Percentiles rank a stretch among this genome's conserved stretches.
phyloP scores from a whole-genome alignment of 2,888 invertebrate species.

The Geophilus truncorum region DNA sequence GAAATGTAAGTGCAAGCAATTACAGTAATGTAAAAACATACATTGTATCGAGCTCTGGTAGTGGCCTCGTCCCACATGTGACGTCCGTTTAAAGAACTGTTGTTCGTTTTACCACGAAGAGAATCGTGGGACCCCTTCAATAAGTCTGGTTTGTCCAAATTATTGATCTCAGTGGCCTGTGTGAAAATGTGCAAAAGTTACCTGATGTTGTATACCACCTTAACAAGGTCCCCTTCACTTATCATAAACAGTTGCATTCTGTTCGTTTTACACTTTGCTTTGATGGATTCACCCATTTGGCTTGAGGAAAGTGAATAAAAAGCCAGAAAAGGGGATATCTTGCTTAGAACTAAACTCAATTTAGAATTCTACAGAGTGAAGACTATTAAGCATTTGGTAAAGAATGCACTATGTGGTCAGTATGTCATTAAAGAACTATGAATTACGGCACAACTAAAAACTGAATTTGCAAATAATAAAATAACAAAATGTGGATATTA shows the following conservation, averaged over 20 bases:
- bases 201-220: neutral
- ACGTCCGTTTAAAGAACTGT: slow-evolving; percentile 56
- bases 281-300: neutral
- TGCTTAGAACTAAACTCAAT: no score
- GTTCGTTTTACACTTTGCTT: neutral
- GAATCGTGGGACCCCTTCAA: slow-evolving; percentile 70
- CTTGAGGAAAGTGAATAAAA: neutral
- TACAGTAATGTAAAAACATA: no score
- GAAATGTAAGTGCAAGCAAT: neutral
- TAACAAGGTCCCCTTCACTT: neutral
- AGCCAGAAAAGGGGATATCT: neutral
- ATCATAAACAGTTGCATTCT: slow-evolving; percentile 17
- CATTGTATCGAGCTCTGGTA: slow-evolving; percentile 76
- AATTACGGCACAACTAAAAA: neutral
- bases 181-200: neutral
- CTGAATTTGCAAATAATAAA: neutral
- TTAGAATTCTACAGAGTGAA: no score
- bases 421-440: neutral
- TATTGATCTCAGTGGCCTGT: slow-evolving; percentile 32
- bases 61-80: slow-evolving; percentile 56
- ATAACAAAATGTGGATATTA: neutral
- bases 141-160: slow-evolving; percentile 69
- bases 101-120: slow-evolving; percentile 53
- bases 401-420: neutral
- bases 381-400: neutral